phyloP scores from a whole-genome alignment of 2,113 vertebrate species.

The Salminus brasiliensis region DNA sequence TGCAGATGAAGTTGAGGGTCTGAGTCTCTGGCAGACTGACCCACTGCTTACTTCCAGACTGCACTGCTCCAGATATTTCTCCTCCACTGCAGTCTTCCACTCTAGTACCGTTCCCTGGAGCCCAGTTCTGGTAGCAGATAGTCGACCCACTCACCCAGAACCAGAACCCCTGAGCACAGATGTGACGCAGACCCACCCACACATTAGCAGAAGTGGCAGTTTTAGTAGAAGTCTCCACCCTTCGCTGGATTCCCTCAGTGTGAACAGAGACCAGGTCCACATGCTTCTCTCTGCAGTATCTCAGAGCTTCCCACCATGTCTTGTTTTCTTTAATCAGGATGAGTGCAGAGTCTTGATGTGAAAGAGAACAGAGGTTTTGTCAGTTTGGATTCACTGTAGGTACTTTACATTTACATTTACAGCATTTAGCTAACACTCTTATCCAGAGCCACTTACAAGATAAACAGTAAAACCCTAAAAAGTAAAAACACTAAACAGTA shows the following conservation, averaged over 20 bases:
- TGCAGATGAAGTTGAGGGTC: constrained; percentile 4
- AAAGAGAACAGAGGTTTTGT: not conserved
- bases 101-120: not conserved
- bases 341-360: not conserved
- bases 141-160: not conserved
- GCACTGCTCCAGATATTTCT: not conserved
- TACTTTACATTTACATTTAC: no score
- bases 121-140: no score
- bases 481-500: no score
- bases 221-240: not conserved
- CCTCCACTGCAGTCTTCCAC: no score
- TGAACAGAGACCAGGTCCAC: not conserved
- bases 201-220: not conserved
- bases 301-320: no score
- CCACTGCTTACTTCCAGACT: not conserved
- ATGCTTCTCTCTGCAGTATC: no score
- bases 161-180: not conserved
- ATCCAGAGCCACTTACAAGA: no score
- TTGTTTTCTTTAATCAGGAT: not conserved
- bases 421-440: no score
- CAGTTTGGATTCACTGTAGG: no score
- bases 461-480: no score
- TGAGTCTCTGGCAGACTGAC: constrained; percentile 20
- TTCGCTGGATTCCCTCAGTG: not conserved
- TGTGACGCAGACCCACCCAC: constrained; percentile 13